phyloP scores from a whole-genome alignment of 30 jellyfish, hydroid and myxozoan genomes.

The Pseudorhiza aurosa region DNA sequence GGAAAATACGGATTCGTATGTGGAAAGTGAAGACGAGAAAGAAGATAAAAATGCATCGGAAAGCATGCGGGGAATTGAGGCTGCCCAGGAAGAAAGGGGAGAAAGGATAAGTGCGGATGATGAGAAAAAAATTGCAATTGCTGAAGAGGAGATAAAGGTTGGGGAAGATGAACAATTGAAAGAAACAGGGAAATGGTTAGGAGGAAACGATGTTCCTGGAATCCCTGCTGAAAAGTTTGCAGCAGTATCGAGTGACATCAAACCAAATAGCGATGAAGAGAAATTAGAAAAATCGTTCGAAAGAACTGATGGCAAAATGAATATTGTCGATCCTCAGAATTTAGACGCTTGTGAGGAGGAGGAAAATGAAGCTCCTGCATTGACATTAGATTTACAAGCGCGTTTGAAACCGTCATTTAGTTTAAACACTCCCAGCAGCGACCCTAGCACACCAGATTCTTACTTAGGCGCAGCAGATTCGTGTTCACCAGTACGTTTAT shows the following conservation, averaged over 20 bases:
- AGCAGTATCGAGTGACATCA: neutral
- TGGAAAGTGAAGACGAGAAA: neutral
- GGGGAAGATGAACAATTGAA: neutral
- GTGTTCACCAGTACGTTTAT: neutral
- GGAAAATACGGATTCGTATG: neutral
- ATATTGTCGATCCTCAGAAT: neutral
- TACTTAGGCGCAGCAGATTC: neutral
- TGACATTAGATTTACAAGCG: neutral
- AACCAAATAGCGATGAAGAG: neutral
- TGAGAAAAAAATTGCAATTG: too few species aligned
- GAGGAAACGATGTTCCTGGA: neutral
- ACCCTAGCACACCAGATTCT: slow-evolving; percentile 12
- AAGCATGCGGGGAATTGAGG: neutral
- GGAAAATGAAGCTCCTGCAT: neutral
- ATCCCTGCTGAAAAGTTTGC: neutral
- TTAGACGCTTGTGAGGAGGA: neutral
- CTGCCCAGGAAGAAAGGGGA: neutral
- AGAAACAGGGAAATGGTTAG: neutral
- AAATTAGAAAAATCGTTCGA: neutral
- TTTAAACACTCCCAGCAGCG: slow-evolving; percentile 19
- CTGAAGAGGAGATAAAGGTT: too few species aligned
- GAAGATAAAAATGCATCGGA: slow-evolving; percentile 1
- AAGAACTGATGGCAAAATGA: neutral
- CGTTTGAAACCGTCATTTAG: neutral
- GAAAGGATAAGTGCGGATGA: neutral